These are phyloP conservation scores for Morpho achilles DNA, from an alignment of 2,888 invertebrate species.

Conservation along the genomic window DNA sequence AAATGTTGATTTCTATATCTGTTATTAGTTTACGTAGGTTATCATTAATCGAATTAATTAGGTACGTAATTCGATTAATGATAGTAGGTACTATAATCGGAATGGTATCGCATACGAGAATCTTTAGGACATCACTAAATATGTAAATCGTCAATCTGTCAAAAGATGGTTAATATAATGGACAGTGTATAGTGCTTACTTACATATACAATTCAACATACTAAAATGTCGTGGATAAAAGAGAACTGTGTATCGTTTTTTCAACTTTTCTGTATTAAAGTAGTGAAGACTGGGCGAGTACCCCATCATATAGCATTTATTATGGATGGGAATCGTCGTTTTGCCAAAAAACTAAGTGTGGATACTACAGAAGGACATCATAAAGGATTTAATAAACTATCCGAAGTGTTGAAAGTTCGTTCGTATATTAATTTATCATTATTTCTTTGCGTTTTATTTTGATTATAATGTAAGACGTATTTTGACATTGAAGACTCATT, in stretches of 20 bases:
- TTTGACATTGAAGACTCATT: too few species aligned
- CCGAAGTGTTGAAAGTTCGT: conserved; percentile 86
- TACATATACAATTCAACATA: not conserved
- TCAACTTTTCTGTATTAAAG: conserved; percentile 83
- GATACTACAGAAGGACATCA: conserved; percentile 89
- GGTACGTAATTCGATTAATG: too few species aligned
- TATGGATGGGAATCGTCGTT: conserved; percentile 99
- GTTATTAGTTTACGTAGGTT: too few species aligned
- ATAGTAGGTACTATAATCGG: too few species aligned
- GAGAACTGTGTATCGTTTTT: conserved; percentile 86
- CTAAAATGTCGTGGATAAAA: conserved; percentile 83
- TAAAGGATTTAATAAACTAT: conserved; percentile 89
- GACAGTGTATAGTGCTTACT: too few species aligned
- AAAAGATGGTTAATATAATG: too few species aligned
- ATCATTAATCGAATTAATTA: too few species aligned
- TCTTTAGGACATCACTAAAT: too few species aligned
- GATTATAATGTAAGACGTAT: too few species aligned
- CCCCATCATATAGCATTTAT: conserved; percentile 97
- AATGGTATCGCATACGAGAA: too few species aligned
- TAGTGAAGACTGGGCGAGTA: conserved; percentile 89
- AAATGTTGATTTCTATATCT: too few species aligned
- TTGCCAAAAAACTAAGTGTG: conserved; percentile 88
- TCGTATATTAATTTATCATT: not conserved
- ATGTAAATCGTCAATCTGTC: too few species aligned
- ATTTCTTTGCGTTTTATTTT: not conserved